Evolutionary conservation across 2,113 vertebrate species (phyloP).

Genomic region (Catagonus wagneri): DNA sequence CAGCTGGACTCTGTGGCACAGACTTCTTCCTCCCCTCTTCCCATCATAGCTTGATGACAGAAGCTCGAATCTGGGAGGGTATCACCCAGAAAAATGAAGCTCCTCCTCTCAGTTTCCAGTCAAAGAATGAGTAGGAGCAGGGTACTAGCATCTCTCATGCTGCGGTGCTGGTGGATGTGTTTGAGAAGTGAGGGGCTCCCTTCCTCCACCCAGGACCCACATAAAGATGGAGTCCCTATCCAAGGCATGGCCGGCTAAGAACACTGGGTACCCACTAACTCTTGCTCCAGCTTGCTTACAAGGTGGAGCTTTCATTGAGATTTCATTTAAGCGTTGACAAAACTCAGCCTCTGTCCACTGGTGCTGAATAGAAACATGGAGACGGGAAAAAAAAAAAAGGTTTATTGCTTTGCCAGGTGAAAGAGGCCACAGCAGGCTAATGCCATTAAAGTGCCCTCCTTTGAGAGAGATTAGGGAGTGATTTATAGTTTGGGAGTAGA

Average conservation of each 20-base stretch:
- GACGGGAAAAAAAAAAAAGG: too few species aligned
- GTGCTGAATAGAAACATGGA: too few species aligned
- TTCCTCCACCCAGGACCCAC: background rate
- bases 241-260: background rate
- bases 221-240: background rate
- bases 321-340: background rate
- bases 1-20: background rate
- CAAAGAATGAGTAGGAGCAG: background rate
- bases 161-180: background rate
- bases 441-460: too few species aligned
- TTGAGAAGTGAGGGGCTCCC: background rate
- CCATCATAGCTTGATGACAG: background rate
- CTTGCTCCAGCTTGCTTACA: background rate
- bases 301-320: background rate
- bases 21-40: background rate
- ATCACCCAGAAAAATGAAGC: background rate
- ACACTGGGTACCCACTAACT: background rate
- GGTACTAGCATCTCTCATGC: background rate
- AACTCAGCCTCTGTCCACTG: too few species aligned
- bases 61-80: background rate
- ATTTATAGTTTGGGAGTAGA: too few species aligned
- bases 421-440: too few species aligned
- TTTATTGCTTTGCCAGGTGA: too few species aligned
- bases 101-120: background rate
- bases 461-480: too few species aligned